Base-by-base conservation (phyloP, 2,888 invertebrate genomes). In the Nomada hirtipes region DNA sequence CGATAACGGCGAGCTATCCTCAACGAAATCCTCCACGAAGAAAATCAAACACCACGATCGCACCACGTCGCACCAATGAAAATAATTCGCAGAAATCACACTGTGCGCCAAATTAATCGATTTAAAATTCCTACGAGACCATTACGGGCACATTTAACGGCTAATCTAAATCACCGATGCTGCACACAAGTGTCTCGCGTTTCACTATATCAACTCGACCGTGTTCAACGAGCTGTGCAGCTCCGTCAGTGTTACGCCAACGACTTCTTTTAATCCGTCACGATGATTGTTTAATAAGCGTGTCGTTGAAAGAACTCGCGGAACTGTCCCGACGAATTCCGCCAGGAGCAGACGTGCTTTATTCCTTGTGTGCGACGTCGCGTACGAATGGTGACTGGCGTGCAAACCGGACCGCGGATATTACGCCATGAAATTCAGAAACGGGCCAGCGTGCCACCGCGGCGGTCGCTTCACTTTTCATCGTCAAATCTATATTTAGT, bases 401-500 rank as follows among this genome's bases (percentile, higher is more conserved):
- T 68, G 26, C 29, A 65, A 61, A 50, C 42, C 64, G n/a, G 20
- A 50, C 73, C 65, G 63, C 67, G 53, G 71, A 76, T 77, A 81
- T 84, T 81, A 74, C 77, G 76, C 69, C 72, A 79, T 80, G 80
- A 70, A 79, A 85, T 89, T 85, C 71, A 67, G 79, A 88, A 82
- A 73, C 84, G 86, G 86, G 86, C 87, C 82, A 86, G 84, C 85
- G 80, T 82, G 83, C 69, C 70, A 23, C 73, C 63, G 29, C 68
- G 65, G 60, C 20, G 42, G 59, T 42, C 53, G 59, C 57, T 42
- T 76, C 81, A 80, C 79, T 88, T 88, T 88, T 83, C 73, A 74
- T 73, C 76, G 74, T 71, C 70, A 77, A 81, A 83, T 72, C 84
- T 90, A 89, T 88, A 85, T 86, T 88, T 89, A 83, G 81, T 78